Conservation (phyloP, 2,888 invertebrate genomes). For the Sacculina carcini region DNA sequence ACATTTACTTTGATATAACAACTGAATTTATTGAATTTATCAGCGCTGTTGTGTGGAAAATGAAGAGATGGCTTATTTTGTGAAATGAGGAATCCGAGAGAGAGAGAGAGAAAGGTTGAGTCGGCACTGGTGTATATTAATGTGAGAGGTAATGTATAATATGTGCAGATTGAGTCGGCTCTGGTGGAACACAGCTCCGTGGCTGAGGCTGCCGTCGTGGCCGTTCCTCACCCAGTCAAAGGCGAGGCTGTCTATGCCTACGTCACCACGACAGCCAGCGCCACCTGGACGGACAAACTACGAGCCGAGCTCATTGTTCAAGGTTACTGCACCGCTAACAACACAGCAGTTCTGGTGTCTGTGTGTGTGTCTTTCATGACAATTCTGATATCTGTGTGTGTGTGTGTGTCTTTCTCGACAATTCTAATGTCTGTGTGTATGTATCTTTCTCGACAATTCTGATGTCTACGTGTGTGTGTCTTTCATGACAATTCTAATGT, state of each 20-base stretch:
- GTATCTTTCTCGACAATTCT: too few relatives aligned
- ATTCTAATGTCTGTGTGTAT: not conserved
- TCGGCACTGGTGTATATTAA: too few relatives aligned
- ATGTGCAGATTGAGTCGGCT: constrained; percentile 25
- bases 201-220: constrained; percentile 86
- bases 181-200: constrained; percentile 29
- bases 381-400: not conserved
- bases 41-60: too few relatives aligned
- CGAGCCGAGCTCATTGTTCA: constrained; percentile 39
- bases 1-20: too few relatives aligned
- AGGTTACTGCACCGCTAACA: constrained; percentile 19
- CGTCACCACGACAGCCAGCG: constrained; percentile 60
- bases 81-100: too few relatives aligned
- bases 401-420: not conserved
- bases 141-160: too few relatives aligned
- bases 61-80: too few relatives aligned
- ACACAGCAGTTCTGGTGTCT: too few relatives aligned
- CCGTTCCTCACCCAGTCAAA: constrained; percentile 76
- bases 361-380: not conserved
- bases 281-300: constrained; percentile 38
- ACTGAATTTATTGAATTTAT: too few relatives aligned
- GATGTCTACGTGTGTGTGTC: too few relatives aligned
- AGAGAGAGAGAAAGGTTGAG: too few relatives aligned
- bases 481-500: too few relatives aligned
- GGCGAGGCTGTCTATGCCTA: constrained; percentile 95